Evolutionary conservation across 1,140 invertebrate species (phyloP).

Genomic region (Xylocopa sonorina): DNA sequence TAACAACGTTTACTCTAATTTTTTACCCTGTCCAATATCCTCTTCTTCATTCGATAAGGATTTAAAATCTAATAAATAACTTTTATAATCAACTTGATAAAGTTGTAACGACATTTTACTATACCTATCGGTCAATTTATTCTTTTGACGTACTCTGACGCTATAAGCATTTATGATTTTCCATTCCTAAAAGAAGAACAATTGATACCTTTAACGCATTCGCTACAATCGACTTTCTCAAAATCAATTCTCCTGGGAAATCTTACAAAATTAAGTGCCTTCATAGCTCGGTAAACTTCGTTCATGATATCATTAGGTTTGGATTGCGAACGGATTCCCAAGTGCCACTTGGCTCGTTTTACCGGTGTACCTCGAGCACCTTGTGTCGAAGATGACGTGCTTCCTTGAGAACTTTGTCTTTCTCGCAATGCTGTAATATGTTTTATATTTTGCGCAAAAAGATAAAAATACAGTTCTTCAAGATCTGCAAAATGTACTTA

Average conservation of each 20-base stretch:
- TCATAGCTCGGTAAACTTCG: conserved; percentile 99
- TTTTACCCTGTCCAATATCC: conserved; percentile 84
- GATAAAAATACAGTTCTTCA: not conserved
- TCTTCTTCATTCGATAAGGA: conserved; percentile 92
- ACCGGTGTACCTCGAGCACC: conserved; percentile 86
- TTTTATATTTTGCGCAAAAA: not conserved
- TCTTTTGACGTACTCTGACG: conserved; percentile 94
- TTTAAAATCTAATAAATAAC: conserved; percentile 98
- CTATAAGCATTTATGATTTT: conserved; percentile 98
- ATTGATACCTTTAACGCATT: too few species aligned
- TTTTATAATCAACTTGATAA: conserved; percentile 99
- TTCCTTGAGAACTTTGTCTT: conserved; percentile 74
- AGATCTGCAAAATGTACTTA: conserved; percentile 76
- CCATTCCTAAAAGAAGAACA: conserved; percentile 89
- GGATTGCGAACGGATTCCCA: conserved; percentile 98
- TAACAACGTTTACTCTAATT: not conserved
- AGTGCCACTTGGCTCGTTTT: conserved; percentile 99
- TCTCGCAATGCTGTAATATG: conserved; percentile 75
- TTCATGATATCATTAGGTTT: conserved; percentile 99
- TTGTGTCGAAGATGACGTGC: conserved; percentile 59
- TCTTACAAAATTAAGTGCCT: conserved; percentile 95
- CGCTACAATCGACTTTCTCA: too few species aligned
- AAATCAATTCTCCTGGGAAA: too few species aligned
- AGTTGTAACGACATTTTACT: conserved; percentile 99
- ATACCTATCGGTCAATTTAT: conserved; percentile 90